Conservation (phyloP, 2,113 vertebrate genomes). For the Neolamprologus sp. region DNA sequence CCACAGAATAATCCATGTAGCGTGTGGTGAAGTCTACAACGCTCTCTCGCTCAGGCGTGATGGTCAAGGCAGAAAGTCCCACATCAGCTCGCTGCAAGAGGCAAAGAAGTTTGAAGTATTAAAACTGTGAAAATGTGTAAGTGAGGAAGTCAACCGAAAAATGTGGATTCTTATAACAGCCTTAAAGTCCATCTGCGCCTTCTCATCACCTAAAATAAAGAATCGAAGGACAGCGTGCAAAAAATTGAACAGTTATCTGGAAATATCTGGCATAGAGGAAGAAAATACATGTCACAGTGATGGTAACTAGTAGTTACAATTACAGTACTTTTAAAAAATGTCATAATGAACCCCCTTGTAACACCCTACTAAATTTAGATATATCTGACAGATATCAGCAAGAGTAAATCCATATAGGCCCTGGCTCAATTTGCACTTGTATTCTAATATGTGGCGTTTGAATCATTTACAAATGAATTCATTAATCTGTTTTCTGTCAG, state of each 20-base stretch:
- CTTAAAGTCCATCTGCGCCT: not conserved
- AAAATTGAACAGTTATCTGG: not conserved
- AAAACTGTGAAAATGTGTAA: not conserved
- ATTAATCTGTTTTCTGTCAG: not conserved
- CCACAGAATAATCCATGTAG: slow-evolving; percentile 98
- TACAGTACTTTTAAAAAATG: not conserved
- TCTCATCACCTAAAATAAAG: not conserved
- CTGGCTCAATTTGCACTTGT: not conserved
- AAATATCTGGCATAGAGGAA: not conserved
- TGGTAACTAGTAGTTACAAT: not conserved
- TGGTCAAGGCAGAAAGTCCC: slow-evolving; percentile 94
- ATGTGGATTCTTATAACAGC: not conserved
- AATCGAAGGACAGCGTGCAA: not conserved
- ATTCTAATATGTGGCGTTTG: not conserved
- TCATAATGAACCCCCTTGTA: not conserved
- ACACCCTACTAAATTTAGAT: not conserved
- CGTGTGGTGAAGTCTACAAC: slow-evolving; percentile 97
- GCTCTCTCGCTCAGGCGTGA: slow-evolving; percentile 94
- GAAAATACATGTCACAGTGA: not conserved
- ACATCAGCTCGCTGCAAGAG: slow-evolving; percentile 87
- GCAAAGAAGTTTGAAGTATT: not conserved
- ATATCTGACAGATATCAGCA: not conserved
- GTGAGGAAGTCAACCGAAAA: not conserved
- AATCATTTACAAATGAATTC: not conserved
- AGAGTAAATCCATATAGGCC: not conserved